phyloP scores from a whole-genome alignment of 2,888 invertebrate genomes.

The Drosophila paramelanica region DNA sequence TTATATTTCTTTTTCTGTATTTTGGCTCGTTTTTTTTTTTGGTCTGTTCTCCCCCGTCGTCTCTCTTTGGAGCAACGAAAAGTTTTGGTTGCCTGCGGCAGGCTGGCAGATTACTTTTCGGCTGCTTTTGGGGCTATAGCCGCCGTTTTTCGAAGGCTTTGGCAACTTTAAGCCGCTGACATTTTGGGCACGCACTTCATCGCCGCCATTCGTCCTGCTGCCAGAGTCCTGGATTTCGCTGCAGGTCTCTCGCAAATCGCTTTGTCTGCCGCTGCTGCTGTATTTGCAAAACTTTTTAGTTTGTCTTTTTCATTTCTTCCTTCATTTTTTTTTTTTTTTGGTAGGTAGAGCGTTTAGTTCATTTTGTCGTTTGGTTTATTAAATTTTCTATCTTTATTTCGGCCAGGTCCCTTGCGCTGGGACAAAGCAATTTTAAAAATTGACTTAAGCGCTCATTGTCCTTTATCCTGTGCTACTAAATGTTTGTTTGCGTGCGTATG shows the following conservation, averaged over 20 bases:
- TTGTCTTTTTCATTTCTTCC: conserved; percentile 9
- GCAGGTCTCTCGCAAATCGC: conserved; percentile 51
- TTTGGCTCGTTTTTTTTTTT: conserved; percentile 13
- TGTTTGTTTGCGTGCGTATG: conserved; percentile 7
- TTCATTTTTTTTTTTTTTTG: conserved; percentile 14
- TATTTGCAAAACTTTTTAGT: conserved; percentile 47
- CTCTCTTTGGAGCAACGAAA: conserved; percentile 42
- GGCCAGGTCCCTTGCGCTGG: conserved; percentile 29
- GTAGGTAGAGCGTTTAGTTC: conserved; percentile 41
- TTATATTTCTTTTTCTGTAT: conserved; percentile 7
- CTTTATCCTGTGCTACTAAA: conserved; percentile 25
- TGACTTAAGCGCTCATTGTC: conserved; percentile 67
- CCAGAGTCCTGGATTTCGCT: conserved; percentile 14
- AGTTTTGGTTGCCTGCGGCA: conserved; percentile 70
- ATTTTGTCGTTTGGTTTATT: conserved; percentile 72
- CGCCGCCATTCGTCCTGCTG: conserved; percentile 19
- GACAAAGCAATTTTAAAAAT: conserved; percentile 69
- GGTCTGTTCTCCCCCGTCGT: not conserved
- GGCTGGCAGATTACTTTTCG: conserved; percentile 73
- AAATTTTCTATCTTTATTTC: conserved; percentile 69
- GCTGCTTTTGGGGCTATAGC: conserved; percentile 36
- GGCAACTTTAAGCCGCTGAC: conserved; percentile 75
- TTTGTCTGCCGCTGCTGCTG: conserved; percentile 42
- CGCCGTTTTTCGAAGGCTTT: conserved; percentile 49
- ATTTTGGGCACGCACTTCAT: conserved; percentile 75